A percentile compares a stretch with the other conserved stretches of the same genome.
Evolutionary conservation across 2,113 vertebrate genomes (phyloP).

Genomic region (Macrotus californicus): DNA sequence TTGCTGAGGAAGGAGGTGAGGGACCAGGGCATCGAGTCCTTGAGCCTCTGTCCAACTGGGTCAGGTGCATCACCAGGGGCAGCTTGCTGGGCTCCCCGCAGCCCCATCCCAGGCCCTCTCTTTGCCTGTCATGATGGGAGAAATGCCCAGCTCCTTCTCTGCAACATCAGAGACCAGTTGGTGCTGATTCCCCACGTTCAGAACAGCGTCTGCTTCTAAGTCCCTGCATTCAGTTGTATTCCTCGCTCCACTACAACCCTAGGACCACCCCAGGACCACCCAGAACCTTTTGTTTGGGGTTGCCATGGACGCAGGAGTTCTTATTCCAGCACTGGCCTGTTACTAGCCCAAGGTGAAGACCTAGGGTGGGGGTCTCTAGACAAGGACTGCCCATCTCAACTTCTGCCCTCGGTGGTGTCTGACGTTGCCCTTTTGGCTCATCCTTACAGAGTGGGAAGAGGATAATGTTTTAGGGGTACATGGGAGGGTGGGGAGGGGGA

Average conservation of each 20-base stretch:
- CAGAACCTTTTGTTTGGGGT: background rate
- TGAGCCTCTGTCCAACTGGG: too few relatives aligned
- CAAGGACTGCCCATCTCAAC: background rate
- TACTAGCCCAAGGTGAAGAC: slow-evolving; percentile 20
- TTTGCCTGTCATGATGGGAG: too few relatives aligned
- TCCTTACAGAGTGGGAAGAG: background rate
- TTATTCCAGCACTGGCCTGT: background rate
- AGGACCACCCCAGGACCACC: background rate
- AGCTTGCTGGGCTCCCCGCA: too few relatives aligned
- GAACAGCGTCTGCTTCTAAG: background rate
- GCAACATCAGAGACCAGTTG: too few relatives aligned
- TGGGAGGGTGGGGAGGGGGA: background rate
- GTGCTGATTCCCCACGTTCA: background rate
- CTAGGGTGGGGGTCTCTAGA: background rate
- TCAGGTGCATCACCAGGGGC: too few relatives aligned
- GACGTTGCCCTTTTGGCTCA: background rate
- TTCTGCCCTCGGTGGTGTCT: background rate
- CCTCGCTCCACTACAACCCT: background rate
- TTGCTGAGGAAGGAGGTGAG: slow-evolving; percentile 98
- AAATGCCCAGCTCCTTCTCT: too few relatives aligned
- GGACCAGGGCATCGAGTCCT: slow-evolving; percentile 65
- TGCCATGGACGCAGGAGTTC: slow-evolving; percentile 21
- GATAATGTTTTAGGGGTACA: background rate
- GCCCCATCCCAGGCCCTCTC: too few relatives aligned
- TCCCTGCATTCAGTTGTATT: background rate